Base-by-base conservation (phyloP, 2,888 invertebrate genomes). In the Apoderus coryli region DNA sequence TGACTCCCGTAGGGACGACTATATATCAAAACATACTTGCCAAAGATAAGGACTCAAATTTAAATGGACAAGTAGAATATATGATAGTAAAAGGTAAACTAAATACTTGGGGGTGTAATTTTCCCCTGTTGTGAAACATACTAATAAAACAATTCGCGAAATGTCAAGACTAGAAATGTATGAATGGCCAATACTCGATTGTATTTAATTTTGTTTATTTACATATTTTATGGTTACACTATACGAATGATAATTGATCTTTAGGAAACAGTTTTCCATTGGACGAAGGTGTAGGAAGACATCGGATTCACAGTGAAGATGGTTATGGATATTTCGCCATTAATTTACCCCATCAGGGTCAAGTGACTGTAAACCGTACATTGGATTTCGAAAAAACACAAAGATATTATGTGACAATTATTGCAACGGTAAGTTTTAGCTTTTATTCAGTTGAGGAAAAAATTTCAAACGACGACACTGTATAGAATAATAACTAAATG, bases 321-420 rank as follows among this genome's bases (percentile, higher is more conserved):
- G 88, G 86, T 11, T 82, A 71, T 53, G 77, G 79, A 23, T 76
- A 70, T 52, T 89, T 89, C 60, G 69, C 78, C 38, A 86, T 89
- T 57, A 79, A 81, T 39, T 65, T 80, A 45, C 86, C 88, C 9
- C 86, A 88, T 59, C 85, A 85, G 59, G 88, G 89, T 37, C 77
- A 80, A 54, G 78, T 90, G 43, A 84, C 84, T 11, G 77, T 89
- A 33, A 82, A 81, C 50, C 72, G 78, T 48, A 81, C 76, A 27
- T 62, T 89, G 54, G 89, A 89, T 63, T 90, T 79, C 57, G 89
- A 90, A 60, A 76, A 74, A 54, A 81, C 78, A 30, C 80, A 84
- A 60, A 68, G 79, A 52, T 88, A 85, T 62, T 77, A 81, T 59
- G 73, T 89, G 59, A 88, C 84, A 45, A 72, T 89, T 54, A 72